A percentile compares a stretch with the other conserved stretches of the same genome.
Evolutionary conservation across 2,113 vertebrate species (phyloP).

Genomic region (Ctenomys sociabilis): DNA sequence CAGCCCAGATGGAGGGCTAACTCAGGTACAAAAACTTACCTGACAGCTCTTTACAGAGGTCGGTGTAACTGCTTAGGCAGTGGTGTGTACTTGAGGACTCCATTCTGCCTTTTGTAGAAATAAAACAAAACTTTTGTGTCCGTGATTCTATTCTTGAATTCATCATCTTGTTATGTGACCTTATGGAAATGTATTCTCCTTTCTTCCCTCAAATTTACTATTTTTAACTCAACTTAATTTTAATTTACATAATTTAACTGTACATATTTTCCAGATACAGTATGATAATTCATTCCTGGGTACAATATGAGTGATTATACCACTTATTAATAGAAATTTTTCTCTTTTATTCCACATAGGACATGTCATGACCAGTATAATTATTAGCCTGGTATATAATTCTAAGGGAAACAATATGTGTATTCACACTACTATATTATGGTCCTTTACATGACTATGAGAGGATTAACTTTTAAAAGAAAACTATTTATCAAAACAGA

Average conservation of each 20-base stretch:
- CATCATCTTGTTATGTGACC: not conserved
- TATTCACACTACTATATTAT: not conserved
- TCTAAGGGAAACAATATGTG: constrained; percentile 17
- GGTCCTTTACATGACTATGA: constrained; percentile 16
- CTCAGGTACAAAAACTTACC: not conserved
- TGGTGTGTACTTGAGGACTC: not conserved
- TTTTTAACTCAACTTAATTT: not conserved
- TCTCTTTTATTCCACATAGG: constrained; percentile 49
- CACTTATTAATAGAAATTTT: not conserved
- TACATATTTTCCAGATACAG: not conserved
- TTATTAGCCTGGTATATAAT: constrained; percentile 52
- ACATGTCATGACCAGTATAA: constrained; percentile 63
- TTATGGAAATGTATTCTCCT: not conserved
- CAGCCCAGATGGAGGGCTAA: not conserved
- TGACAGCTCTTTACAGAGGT: not conserved
- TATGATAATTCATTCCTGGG: not conserved
- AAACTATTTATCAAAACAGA: constrained; percentile 74
- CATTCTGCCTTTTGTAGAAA: not conserved
- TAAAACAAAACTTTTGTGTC: not conserved
- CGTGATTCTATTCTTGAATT: not conserved
- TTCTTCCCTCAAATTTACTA: constrained; percentile 1
- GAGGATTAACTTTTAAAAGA: constrained; percentile 67
- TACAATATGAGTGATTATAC: not conserved
- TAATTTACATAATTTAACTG: not conserved
- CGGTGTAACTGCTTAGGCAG: not conserved